A percentile compares a stretch with the other conserved stretches of the same genome.
These are phyloP conservation scores for Miniopterus natalensis DNA, from an alignment of 2,113 vertebrate genomes.

Conservation along the genomic window DNA sequence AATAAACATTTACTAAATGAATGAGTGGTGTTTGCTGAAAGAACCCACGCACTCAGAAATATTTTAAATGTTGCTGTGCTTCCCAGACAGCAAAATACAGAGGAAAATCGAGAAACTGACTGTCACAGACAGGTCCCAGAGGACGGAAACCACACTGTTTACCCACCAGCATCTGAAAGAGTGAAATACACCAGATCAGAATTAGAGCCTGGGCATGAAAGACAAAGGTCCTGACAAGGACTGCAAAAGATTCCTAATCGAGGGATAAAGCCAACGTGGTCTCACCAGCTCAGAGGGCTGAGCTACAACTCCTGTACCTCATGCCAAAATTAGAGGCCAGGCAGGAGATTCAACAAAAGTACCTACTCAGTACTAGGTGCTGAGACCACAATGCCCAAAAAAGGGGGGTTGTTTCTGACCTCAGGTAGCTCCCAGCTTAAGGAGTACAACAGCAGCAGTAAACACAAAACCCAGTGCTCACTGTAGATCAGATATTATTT, in stretches of 20 bases:
- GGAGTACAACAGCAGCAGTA: neutral
- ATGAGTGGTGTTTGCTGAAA: neutral
- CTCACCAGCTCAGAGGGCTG: too few species aligned
- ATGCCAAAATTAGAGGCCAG: neutral
- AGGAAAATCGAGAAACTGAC: neutral
- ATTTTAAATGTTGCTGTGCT: neutral
- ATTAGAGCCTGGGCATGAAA: neutral
- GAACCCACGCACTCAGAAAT: neutral
- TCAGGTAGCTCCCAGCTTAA: neutral
- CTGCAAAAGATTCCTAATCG: neutral
- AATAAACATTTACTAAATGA: neutral
- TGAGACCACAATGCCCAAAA: neutral
- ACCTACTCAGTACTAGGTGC: neutral
- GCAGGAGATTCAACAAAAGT: neutral
- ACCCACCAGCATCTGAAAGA: accelerated
- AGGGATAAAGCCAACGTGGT: neutral
- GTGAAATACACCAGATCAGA: neutral
- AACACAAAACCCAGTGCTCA: neutral
- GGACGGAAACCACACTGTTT: neutral
- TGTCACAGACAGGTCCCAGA: neutral
- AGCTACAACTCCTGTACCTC: too few species aligned
- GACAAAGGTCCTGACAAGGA: neutral
- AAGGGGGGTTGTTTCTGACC: neutral
- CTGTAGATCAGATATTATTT: neutral
- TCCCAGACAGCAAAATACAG: neutral